Base-by-base conservation (phyloP, 2,888 invertebrate species). In the Parnassius smintheus region DNA sequence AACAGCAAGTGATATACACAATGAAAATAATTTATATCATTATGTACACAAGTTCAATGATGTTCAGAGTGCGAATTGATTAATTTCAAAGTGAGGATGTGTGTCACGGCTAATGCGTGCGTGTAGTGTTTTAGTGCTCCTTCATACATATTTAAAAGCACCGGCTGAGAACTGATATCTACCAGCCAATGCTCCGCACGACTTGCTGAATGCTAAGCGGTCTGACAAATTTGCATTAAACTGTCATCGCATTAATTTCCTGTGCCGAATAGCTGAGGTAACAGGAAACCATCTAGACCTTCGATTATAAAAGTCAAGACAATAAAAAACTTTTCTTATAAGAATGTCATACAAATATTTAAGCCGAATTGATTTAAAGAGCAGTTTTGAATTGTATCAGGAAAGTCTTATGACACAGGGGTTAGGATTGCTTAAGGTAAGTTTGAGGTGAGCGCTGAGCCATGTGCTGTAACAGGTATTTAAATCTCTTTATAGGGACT, bases 71-170 rank as follows among this genome's bases (percentile, higher is more conserved):
- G 62, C 58, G 60, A 58, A 76, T 80, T 74, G 71, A 74, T 78
- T 75, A 69, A 76, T 73, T 70, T 69, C 61, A 76, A 72, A 74
- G 78, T 72, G 69, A 71, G 73, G 80, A 87, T 87, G 81, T 89
- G 78, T 91, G 90, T 89, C 91, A 91, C 78, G 88, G 88, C 78
- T 86, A 79, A 76, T 71, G 70, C 75, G 75, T 80, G 80, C 81
- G 82, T 83, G 83, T 80, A 75, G 77, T 68, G 78, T 78, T 78
- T 76, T 75, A 77, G 76, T 76, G 73, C 72, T 70, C 70, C 70
- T 80, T 87, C 82, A 88, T 91, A 85, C 83, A 89, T 91, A 90
- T 91, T 88, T 86, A 88, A 76, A 67, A 73, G 77, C 74, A 78
- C 75, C 76, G 76, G 79, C 78, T 74, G 77, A 77, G 75, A 77